phyloP scores from a whole-genome alignment of 2,797 vertebrate species.

The Falco biarmicus region DNA sequence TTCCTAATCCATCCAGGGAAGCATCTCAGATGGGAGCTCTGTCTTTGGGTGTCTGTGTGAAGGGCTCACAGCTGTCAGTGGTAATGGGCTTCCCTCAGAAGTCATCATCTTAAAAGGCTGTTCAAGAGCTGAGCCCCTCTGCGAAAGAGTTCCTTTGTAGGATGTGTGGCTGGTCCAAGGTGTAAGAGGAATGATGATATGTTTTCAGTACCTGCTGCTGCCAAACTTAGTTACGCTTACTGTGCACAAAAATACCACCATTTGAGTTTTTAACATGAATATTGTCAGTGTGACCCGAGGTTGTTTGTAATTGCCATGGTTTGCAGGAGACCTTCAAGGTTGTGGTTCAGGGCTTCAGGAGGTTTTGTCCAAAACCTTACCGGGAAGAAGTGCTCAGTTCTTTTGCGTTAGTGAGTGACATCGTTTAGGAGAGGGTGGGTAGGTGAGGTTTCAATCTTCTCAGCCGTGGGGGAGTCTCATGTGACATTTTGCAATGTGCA shows the following conservation, averaged over 20 bases:
- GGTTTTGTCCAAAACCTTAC: neutral
- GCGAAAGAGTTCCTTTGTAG: neutral
- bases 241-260: neutral
- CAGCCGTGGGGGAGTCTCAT: neutral
- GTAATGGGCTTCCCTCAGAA: neutral
- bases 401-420: neutral
- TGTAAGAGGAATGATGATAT: neutral
- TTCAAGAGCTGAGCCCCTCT: neutral
- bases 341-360: neutral
- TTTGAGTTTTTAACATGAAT: neutral
- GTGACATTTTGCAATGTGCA: neutral
- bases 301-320: neutral
- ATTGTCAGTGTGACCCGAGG: neutral
- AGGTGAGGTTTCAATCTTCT: neutral
- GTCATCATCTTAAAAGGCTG: neutral
- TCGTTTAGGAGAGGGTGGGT: neutral
- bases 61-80: neutral
- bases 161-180: neutral
- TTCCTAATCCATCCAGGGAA: neutral
- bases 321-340: neutral
- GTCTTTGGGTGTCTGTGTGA: neutral
- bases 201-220: neutral
- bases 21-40: neutral
- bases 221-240: neutral
- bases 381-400: neutral